Evolutionary conservation across 2,113 vertebrate genomes (phyloP).

Genomic region (Gasterosteus nipponicus): DNA sequence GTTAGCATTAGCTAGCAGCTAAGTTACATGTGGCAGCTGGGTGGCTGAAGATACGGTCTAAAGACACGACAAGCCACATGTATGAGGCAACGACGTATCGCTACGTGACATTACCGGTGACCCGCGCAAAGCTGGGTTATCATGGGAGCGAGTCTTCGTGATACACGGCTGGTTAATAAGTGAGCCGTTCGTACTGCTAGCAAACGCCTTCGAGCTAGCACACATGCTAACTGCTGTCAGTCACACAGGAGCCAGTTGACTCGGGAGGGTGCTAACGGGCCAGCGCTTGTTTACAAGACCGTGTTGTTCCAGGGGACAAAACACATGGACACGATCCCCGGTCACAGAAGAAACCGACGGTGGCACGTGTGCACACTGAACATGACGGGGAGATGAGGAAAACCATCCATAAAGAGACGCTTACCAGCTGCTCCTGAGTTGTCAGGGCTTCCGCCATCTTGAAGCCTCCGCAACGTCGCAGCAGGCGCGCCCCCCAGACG

Average conservation of each 20-base stretch:
- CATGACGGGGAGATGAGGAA: background rate
- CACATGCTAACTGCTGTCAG: slow-evolving; percentile 74
- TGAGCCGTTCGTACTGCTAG: background rate
- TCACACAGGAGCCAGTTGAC: slow-evolving; percentile 63
- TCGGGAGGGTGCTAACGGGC: slow-evolving; percentile 53
- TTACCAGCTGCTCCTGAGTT: slow-evolving; percentile 85
- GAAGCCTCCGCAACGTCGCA: slow-evolving; percentile 84
- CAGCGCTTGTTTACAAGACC: slow-evolving; percentile 47
- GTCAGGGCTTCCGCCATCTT: slow-evolving; percentile 88
- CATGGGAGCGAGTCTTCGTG: background rate
- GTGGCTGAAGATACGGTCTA: slow-evolving; percentile 24
- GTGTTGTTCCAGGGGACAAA: background rate
- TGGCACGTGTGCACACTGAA: background rate
- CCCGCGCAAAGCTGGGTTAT: background rate
- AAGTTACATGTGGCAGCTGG: slow-evolving; percentile 72
- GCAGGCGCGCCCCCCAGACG: slow-evolving; percentile 77
- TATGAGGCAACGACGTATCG: accelerated
- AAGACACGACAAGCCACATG: background rate
- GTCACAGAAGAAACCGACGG: background rate
- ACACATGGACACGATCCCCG: background rate
- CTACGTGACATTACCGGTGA: background rate
- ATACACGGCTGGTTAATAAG: slow-evolving; percentile 35
- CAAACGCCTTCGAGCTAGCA: slow-evolving; percentile 68
- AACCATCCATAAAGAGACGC: slow-evolving; percentile 56
- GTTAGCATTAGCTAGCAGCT: slow-evolving; percentile 57